Percentiles rank a stretch among this genome's conserved stretches.
These are phyloP conservation scores for Tetanocera ferruginea DNA, from an alignment of 2,888 invertebrate species.

Conservation along the genomic window DNA sequence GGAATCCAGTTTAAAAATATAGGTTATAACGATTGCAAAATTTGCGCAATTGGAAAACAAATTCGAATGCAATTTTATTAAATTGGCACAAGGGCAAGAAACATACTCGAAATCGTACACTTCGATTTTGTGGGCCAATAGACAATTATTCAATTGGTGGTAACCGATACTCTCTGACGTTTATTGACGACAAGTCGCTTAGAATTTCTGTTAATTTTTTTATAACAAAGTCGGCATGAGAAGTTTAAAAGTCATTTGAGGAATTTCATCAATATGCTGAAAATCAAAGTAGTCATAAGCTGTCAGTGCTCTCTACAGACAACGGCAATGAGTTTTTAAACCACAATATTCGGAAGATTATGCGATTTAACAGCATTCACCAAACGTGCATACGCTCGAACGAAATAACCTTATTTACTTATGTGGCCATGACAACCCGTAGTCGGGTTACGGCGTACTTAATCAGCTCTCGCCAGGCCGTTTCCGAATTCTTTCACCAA, in stretches of 20 bases:
- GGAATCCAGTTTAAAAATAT: too few relatives aligned
- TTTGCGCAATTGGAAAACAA: too few relatives aligned
- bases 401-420: too few relatives aligned
- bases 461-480: too few relatives aligned
- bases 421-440: too few relatives aligned
- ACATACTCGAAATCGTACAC: constrained; percentile 45
- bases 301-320: constrained; percentile 23
- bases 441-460: too few relatives aligned
- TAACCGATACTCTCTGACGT: constrained; percentile 44
- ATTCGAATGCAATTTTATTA: too few relatives aligned
- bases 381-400: constrained; percentile 27
- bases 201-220: constrained; percentile 44
- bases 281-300: constrained; percentile 42
- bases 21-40: too few relatives aligned
- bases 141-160: constrained; percentile 38
- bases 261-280: constrained; percentile 42
- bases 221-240: constrained; percentile 42
- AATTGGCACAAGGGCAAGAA: neutral
- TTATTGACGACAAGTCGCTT: constrained; percentile 46
- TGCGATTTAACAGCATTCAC: neutral
- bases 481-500: too few relatives aligned
- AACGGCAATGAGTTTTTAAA: neutral
- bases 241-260: constrained; percentile 41
- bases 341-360: neutral
- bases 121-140: constrained; percentile 45